Evolutionary conservation across 2,888 invertebrate species (phyloP), one percentile per base, ranked within the genome.

Genomic region (Eilema griseolum): DNA sequence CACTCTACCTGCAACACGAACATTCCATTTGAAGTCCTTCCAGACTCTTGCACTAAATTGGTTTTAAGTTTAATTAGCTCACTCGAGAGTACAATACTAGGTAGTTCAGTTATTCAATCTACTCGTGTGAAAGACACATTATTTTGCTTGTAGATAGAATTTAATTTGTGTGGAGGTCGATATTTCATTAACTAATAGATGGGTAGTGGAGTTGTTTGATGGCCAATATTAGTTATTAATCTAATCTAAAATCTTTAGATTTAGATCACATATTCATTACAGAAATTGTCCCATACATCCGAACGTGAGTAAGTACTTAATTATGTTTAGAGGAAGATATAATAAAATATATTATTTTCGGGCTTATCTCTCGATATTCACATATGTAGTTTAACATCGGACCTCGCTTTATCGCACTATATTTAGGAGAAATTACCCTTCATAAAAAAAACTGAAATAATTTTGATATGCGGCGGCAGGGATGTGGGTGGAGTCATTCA

Each of bases 21-120:
- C 68, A 68, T 67, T 75, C 66, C 72, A 73, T 82, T 79, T 73
- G 72, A 76, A 77, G 69, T 77, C 75, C 24, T 61, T 11, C 37
- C 33, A 62, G 37, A 71, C 65, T 69, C 67, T 28, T 41, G 28
- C 41, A 71, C 61, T 72, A 69, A 67, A 63, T 67, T 72, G 28
- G 65, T 70, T 68, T 72, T 57, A 72, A 73, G 41, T 24, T 59
- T 61, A 52, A 61, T 67, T 52, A 56, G 24, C 31, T 52, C 37
- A 61, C 16, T 67, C 33, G 23, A 16, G 57, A 37, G 26, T 41
- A 66, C 14, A 4, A 59, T 52, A 12, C 16, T 33, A 65, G 65
- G 56, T 63, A 63, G 26, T 52, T 52, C 46, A 11, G 52, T 64
- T 64, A 64, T 52, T 64, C 8, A 52, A 64, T 28, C 28, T 11